Evolutionary conservation across 2,113 vertebrate species (phyloP), one percentile per base, ranked within the genome.

Genomic region (Lampris megalopsis): DNA sequence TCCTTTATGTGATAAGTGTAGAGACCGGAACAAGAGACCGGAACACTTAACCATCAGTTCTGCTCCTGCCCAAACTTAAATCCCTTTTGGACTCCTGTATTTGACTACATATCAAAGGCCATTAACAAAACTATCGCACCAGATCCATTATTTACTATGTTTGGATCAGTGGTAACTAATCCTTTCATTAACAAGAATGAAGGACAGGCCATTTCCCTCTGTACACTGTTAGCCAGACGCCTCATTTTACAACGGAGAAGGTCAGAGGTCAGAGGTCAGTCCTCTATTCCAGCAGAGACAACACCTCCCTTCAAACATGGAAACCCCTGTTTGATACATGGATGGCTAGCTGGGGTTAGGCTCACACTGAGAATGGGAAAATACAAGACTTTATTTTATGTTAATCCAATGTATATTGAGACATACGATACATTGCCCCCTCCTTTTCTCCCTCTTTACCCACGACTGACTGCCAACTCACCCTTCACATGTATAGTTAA

Each of bases 41-140:
- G 58, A 37, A 59, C 57, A 11, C 35, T 38, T 38, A 11, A 24
- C 40, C 38, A 61, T 13, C 37, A 40, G 11, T 42, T 61, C 38
- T 13, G 38, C 38, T 61, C 58, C 37, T 61, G 58, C 58, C 10
- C 38, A 61, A 61, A 61, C 5, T 24, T 42, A 61, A 61, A 61
- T 11, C 35, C 38, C 9, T 61, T 41, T 41, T 61, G 58, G 37
- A 13, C 58, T 42, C 38, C 4, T 60, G n/a, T 60, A 11, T 60
- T 41, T 1, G 53, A 35, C 7, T 9, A 60, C 37, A 60, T 60
- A 40, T 60, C 58, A 60, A 60, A 60, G 9, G 58, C 36, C 58
- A 10, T 11, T 10, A 42, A 42, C 7, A 61, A 41, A 61, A 61
- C 37, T 40, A 41, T 42, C 5, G 38, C 2, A 13, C 58, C 9